Evolutionary conservation across 35 echinoderm and acorn worm species (phyloP).

Genomic region (Stichopus chloronotus): DNA sequence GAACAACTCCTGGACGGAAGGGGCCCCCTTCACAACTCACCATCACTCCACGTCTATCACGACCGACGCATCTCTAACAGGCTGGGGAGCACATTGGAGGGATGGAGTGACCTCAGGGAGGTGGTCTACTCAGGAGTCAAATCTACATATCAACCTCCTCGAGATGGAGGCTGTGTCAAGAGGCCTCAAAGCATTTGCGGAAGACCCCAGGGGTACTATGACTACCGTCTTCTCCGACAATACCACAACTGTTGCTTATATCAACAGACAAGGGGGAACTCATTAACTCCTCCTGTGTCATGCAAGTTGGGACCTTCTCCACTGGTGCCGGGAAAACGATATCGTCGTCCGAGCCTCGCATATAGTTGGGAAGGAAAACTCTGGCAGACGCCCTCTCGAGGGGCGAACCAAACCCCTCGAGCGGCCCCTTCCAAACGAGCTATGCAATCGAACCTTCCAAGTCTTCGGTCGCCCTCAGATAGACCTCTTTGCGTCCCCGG

Average conservation of each 20-base stretch:
- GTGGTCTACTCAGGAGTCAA: neutral
- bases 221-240: slow-evolving; percentile 44
- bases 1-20: no score
- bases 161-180: neutral
- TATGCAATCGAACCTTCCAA: neutral
- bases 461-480: neutral
- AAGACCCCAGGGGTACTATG: neutral
- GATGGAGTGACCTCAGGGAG: neutral
- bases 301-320: neutral
- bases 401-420: no score
- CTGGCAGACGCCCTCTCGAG: no score
- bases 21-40: no score
- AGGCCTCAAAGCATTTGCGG: neutral
- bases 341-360: slow-evolving; percentile 14
- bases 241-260: slow-evolving; percentile 50
- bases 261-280: slow-evolving; percentile 57
- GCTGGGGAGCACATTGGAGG: neutral
- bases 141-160: slow-evolving; percentile 17
- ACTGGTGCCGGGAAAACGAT: neutral
- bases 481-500: slow-evolving; percentile 21
- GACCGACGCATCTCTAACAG: neutral
- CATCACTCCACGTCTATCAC: neutral
- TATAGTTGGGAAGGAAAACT: no score
- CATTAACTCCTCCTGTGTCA: neutral
- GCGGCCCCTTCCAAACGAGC: no score